Evolutionary conservation across 1,140 invertebrate species (phyloP).

Genomic region (Antheraea mylitta): DNA sequence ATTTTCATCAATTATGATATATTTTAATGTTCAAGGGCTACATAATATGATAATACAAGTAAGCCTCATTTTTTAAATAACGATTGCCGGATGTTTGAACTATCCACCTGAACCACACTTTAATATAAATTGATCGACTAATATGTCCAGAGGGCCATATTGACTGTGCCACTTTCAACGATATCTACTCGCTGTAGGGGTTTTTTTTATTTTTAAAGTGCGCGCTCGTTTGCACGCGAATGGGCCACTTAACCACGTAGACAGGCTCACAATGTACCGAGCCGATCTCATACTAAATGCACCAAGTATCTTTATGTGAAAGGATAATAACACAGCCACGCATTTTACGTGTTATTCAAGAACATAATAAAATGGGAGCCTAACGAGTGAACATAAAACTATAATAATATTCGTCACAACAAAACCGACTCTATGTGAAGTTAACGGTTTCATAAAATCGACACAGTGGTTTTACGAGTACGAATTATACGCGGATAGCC

Average conservation of each 20-base stretch:
- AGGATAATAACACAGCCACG: constrained; percentile 69
- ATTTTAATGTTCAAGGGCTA: no score
- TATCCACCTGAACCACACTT: background rate
- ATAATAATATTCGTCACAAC: constrained; percentile 31
- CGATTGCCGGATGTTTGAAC: background rate
- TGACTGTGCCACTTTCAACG: background rate
- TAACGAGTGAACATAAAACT: constrained; percentile 21
- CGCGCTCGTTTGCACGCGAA: constrained; percentile 79
- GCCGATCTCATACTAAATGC: constrained; percentile 57
- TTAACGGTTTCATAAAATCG: constrained; percentile 43
- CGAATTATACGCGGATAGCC: constrained; percentile 33
- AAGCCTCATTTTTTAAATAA: no score
- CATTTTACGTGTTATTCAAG: constrained; percentile 62
- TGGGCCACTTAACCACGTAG: constrained; percentile 79
- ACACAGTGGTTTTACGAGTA: constrained; percentile 41
- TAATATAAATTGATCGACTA: background rate
- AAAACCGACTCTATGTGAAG: constrained; percentile 16
- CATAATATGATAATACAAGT: no score
- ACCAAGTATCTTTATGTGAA: constrained; percentile 64
- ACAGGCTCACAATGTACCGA: constrained; percentile 48
- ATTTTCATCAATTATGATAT: no score
- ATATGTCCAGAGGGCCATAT: constrained; percentile 1
- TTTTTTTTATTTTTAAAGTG: constrained; percentile 77
- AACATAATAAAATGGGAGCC: background rate
- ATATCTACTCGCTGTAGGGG: constrained; percentile 41